Percentiles rank a stretch among this genome's conserved stretches.
Conservation (phyloP, 2,113 vertebrate species). For the Romanogobio albipinnatus region DNA sequence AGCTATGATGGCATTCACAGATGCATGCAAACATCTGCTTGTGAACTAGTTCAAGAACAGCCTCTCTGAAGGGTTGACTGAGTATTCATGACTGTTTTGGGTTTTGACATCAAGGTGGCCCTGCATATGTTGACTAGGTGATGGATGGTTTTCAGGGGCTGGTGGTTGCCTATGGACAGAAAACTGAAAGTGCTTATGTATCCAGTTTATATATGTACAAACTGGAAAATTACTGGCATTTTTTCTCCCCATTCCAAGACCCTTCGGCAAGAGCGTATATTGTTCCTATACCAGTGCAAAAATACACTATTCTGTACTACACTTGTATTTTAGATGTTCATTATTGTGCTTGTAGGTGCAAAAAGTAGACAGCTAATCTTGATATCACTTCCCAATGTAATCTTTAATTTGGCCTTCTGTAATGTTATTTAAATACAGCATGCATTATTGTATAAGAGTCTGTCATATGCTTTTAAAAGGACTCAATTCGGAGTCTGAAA, state of each 20-base stretch:
- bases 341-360: not conserved
- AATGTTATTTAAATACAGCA: too few species aligned
- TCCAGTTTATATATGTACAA: conserved; percentile 20
- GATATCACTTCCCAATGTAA: not conserved
- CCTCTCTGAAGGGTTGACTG: not conserved
- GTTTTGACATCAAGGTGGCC: conserved; percentile 45
- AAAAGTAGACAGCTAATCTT: not conserved
- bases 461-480: not conserved
- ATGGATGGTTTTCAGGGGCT: conserved; percentile 47
- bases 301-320: not conserved
- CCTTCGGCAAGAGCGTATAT: not conserved
- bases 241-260: conserved; percentile 15
- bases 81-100: conserved; percentile 34
- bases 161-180: conserved; percentile 14
- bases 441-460: not conserved
- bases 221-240: conserved; percentile 12
- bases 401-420: not conserved
- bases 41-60: not conserved
- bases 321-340: not conserved
- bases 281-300: not conserved
- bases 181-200: conserved; percentile 29
- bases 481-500: not conserved
- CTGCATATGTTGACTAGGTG: conserved; percentile 41
- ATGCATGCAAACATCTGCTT: not conserved
- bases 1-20: not conserved